Conservation (phyloP, 2,113 vertebrate genomes). For the Melanotaenia duboulayi region DNA sequence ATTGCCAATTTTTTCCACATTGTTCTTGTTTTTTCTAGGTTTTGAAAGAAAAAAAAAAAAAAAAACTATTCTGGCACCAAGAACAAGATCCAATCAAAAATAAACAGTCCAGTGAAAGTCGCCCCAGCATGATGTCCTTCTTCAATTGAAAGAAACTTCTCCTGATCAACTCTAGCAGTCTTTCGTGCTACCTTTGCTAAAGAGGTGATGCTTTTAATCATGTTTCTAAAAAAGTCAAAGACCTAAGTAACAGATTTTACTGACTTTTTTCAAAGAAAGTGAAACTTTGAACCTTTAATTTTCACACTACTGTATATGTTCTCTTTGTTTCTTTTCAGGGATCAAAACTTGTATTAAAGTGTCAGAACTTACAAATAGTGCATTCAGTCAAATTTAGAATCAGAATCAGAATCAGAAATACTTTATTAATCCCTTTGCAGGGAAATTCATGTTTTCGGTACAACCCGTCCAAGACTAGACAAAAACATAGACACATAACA, state of each 20-base stretch:
- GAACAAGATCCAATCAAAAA: constrained; percentile 49
- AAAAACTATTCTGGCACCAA: constrained; percentile 18
- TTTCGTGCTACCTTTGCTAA: not conserved
- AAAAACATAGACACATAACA: too few species aligned
- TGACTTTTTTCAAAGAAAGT: not conserved
- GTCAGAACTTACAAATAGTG: too few species aligned
- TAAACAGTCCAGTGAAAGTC: constrained; percentile 38
- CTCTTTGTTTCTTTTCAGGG: not conserved
- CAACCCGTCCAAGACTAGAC: too few species aligned
- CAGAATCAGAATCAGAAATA: too few species aligned
- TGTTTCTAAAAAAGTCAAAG: too few species aligned
- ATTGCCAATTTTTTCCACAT: not conserved
- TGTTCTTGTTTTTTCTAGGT: constrained; percentile 3
- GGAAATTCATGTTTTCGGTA: too few species aligned
- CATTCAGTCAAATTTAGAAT: too few species aligned
- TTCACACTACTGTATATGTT: not conserved
- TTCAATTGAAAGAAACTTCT: constrained; percentile 2
- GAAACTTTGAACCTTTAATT: not conserved
- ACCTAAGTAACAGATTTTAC: not conserved
- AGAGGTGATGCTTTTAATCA: too few species aligned
- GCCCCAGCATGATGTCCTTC: constrained; percentile 21
- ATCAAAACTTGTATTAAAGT: too few species aligned
- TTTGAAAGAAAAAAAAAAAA: constrained; percentile 15
- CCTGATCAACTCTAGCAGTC: not conserved
- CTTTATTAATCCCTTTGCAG: too few species aligned